phyloP scores from a whole-genome alignment of 2,113 vertebrate genomes.

The Cochlearius cochlearius region DNA sequence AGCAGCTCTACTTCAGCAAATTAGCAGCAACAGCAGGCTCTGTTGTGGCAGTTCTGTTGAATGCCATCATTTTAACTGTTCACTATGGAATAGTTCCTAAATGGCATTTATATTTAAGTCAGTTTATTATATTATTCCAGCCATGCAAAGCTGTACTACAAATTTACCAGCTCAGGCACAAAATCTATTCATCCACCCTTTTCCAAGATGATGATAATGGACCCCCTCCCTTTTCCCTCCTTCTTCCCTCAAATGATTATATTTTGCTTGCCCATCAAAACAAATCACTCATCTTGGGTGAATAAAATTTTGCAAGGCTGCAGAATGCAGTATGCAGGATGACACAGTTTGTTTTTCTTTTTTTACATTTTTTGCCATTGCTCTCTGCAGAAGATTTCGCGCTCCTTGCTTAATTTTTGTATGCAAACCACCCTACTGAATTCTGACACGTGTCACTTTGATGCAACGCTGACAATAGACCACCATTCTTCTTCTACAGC shows the following conservation, averaged over 20 bases:
- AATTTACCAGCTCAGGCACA: slow-evolving; percentile 30
- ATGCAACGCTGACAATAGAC: neutral
- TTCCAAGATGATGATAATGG: neutral
- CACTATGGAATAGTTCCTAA: slow-evolving; percentile 18
- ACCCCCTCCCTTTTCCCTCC: neutral
- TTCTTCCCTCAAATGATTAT: neutral
- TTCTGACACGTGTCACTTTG: neutral
- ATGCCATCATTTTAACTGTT: slow-evolving; percentile 31
- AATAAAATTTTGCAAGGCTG: slow-evolving; percentile 16
- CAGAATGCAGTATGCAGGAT: neutral
- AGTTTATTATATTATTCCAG: slow-evolving; percentile 25
- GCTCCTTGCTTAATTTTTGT: neutral
- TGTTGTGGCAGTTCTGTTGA: slow-evolving; percentile 31
- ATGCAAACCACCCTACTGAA: neutral
- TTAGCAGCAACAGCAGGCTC: slow-evolving; percentile 19
- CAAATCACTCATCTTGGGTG: slow-evolving; percentile 18
- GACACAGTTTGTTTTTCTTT: neutral
- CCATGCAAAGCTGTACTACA: neutral
- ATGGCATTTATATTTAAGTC: slow-evolving; percentile 21
- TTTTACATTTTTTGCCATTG: neutral
- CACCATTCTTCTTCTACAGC: neutral
- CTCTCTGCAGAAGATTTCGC: neutral
- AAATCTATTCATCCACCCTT: slow-evolving; percentile 8
- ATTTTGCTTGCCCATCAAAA: slow-evolving; percentile 36
- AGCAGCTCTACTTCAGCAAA: slow-evolving; percentile 37